phyloP scores from a whole-genome alignment of 2,113 vertebrate species.

The Progne subis region DNA sequence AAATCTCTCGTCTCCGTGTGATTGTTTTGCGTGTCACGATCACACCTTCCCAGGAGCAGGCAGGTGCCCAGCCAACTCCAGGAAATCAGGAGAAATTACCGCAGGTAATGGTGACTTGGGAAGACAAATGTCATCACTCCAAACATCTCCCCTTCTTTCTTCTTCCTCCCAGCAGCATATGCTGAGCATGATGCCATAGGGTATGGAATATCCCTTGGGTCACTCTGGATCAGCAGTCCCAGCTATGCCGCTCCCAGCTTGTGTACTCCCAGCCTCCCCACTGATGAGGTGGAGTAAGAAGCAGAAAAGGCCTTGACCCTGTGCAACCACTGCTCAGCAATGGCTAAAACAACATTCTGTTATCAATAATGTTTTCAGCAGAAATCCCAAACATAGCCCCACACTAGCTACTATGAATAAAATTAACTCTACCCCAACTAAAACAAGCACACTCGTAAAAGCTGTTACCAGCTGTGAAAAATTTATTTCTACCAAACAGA shows the following conservation, averaged over 20 bases:
- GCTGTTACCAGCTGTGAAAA: background rate
- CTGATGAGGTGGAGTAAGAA: background rate
- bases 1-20: no score
- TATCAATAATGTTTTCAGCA: background rate
- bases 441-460: background rate
- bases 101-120: background rate
- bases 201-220: background rate
- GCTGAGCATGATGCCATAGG: background rate
- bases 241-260: background rate
- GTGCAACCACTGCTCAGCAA: background rate
- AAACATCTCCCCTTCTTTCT: background rate
- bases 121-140: background rate
- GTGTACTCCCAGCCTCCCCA: background rate
- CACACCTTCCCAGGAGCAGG: background rate
- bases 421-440: background rate
- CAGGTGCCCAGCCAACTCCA: background rate
- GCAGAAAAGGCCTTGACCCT: background rate
- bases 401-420: background rate
- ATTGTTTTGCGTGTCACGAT: background rate
- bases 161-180: background rate
- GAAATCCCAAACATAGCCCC: background rate
- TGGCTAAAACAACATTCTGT: background rate
- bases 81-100: background rate
- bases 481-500: conserved; percentile 34
- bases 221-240: background rate